A percentile compares a stretch with the other conserved stretches of the same genome.
phyloP scores from a whole-genome alignment of 1,140 invertebrate species.

The Drosophila varians region DNA sequence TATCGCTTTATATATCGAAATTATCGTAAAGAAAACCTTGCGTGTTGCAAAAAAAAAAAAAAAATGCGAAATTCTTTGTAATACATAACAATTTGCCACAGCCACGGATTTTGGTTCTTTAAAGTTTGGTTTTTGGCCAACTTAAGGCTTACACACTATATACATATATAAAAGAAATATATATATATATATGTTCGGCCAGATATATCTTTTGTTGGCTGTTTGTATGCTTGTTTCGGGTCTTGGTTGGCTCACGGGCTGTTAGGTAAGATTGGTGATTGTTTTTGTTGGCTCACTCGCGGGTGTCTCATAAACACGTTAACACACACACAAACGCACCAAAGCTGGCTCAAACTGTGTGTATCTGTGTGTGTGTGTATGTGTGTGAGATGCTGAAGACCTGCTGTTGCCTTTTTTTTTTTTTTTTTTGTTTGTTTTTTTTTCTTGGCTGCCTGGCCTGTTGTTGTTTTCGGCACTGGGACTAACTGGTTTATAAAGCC shows the following conservation, averaged over 20 bases:
- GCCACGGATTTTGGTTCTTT: conserved; percentile 4
- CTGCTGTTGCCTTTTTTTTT: conserved; percentile 35
- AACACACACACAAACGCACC: conserved; percentile 30
- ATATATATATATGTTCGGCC: conserved; percentile 14
- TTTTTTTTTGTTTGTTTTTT: conserved; percentile 4
- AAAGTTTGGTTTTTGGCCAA: not conserved
- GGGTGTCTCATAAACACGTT: conserved; percentile 75
- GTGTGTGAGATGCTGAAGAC: conserved; percentile 68
- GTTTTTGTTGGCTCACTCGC: conserved; percentile 34
- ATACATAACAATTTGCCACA: not conserved
- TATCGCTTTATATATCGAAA: no score
- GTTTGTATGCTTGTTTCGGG: conserved; percentile 20
- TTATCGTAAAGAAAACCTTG: no score
- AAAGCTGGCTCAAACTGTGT: not conserved
- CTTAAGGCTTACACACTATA: conserved; percentile 1
- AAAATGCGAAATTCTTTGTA: not conserved
- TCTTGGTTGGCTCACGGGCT: conserved; percentile 54
- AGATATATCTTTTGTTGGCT: conserved; percentile 1
- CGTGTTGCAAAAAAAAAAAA: no score
- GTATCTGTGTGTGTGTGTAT: conserved; percentile 14
- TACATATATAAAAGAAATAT: not conserved
- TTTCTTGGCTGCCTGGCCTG: conserved; percentile 14
- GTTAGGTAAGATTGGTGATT: conserved; percentile 70
- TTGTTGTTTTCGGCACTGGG: conserved; percentile 17
- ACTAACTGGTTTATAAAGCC: conserved; percentile 75